A percentile compares a stretch with the other conserved stretches of the same genome.
These are phyloP conservation scores for Amiota communis DNA, from an alignment of 2,888 invertebrate species.

Conservation along the genomic window DNA sequence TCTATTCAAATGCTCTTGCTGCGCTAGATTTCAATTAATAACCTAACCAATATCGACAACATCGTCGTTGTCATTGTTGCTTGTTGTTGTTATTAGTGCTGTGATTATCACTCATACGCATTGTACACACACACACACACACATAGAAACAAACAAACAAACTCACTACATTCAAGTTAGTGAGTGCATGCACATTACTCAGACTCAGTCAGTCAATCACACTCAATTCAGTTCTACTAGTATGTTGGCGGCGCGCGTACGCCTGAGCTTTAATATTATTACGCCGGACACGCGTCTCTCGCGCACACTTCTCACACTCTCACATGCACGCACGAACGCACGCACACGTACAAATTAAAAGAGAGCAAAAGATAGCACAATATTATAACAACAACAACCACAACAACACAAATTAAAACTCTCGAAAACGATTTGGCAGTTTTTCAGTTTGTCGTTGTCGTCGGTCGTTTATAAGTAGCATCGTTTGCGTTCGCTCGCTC, in stretches of 20 bases:
- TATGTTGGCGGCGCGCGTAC: too few species aligned
- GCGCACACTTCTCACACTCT: not conserved
- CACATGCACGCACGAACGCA: not conserved
- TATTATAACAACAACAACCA: too few species aligned
- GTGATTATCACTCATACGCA: conserved; percentile 10
- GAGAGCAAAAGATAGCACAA: too few species aligned
- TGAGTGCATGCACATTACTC: not conserved
- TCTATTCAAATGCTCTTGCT: not conserved
- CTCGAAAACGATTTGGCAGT: not conserved
- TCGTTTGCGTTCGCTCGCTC: conserved; percentile 1
- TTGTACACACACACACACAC: not conserved
- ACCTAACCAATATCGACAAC: too few species aligned
- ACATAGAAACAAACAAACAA: not conserved
- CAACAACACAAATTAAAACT: too few species aligned
- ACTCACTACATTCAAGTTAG: not conserved
- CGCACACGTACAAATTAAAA: not conserved
- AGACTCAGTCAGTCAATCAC: too few species aligned
- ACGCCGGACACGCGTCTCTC: conserved; percentile 13
- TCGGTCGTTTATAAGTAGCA: not conserved
- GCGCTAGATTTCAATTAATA: conserved; percentile 12
- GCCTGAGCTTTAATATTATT: too few species aligned
- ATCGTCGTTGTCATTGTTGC: too few species aligned
- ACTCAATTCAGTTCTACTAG: too few species aligned
- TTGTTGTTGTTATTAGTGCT: not conserved
- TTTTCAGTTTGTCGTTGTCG: not conserved